Evolutionary conservation across 2,888 invertebrate genomes (phyloP), one percentile per base, ranked within the genome.

Genomic region (Ochlodes sylvanus): DNA sequence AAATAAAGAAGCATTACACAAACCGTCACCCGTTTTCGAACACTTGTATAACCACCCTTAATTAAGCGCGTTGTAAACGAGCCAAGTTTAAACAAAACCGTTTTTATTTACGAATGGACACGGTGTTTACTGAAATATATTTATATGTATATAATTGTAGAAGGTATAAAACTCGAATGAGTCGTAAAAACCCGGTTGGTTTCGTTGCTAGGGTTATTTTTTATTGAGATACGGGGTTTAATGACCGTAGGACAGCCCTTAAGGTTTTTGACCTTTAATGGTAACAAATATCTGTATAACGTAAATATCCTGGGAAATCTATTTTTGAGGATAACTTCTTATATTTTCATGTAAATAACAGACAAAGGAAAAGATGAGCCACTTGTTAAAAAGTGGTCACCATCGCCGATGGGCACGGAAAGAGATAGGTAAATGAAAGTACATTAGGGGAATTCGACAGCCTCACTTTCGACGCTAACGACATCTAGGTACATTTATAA

Each of bases 141-240:
- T 74, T 74, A 75, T 72, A 75, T 73, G 74, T 76, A 77, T 75
- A 66, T 66, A 60, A 66, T 66, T 58, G 54, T 54, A 75, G 72
- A 70, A 75, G 84, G 80, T 86, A 85, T 87, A 86, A 87, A 85
- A 84, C 75, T 77, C 72, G 77, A 84, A 84, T 80, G 82, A 76
- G 76, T 85, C 89, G 81, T 90, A 89, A 90, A 89, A 79, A 70
- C 73, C 76, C 79, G 76, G 81, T 79, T 80, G 79, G 76, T 75
- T 70, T 80, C 79, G 76, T 75, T 70, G 78, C 81, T 81, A 80
- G 83, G 81, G 83, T 79, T 65, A 78, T 80, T 83, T 89, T 90
- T 90, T 91, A 89, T 87, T 84, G 83, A 83, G 85, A 85, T 76
- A 77, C 81, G 69, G 77, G 74, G 75, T 76, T 89, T 90, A 88